These are phyloP conservation scores for Micrasema minimum DNA, from an alignment of 1,140 invertebrate species.

Conservation along the genomic window DNA sequence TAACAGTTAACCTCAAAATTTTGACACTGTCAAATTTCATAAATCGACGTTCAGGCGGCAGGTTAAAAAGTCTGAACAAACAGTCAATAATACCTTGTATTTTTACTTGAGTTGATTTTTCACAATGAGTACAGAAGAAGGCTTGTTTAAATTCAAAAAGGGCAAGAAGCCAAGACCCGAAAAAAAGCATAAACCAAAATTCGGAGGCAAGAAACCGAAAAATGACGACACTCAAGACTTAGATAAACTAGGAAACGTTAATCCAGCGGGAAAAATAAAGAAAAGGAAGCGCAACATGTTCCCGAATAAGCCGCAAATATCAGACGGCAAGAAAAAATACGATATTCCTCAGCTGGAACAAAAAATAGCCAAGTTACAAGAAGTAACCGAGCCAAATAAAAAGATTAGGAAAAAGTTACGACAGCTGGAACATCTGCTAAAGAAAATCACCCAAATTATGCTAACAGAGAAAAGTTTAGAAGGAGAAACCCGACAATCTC, in stretches of 20 bases:
- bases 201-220: background rate
- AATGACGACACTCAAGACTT: background rate
- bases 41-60: too few relatives aligned
- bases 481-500: constrained; percentile 4
- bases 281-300: constrained; percentile 32
- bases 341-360: constrained; percentile 32
- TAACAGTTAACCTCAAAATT: constrained; percentile 17
- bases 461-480: constrained; percentile 41
- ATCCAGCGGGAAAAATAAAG: constrained; percentile 22
- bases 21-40: background rate
- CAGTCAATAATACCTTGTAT: too few relatives aligned
- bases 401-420: constrained; percentile 54
- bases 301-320: constrained; percentile 2
- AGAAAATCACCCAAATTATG: constrained; percentile 41
- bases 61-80: too few relatives aligned
- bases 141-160: constrained; percentile 27
- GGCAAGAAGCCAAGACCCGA: constrained; percentile 1
- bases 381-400: constrained; percentile 43
- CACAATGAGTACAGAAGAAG: constrained; percentile 13
- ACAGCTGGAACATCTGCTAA: constrained; percentile 45
- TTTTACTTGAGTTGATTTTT: background rate
- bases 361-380: constrained; percentile 39
- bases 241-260: constrained; percentile 12
- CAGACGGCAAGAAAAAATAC: constrained; percentile 34
- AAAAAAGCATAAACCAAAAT: too few relatives aligned